phyloP scores from a whole-genome alignment of 2,888 invertebrate species.

The Campaea margaritaria region DNA sequence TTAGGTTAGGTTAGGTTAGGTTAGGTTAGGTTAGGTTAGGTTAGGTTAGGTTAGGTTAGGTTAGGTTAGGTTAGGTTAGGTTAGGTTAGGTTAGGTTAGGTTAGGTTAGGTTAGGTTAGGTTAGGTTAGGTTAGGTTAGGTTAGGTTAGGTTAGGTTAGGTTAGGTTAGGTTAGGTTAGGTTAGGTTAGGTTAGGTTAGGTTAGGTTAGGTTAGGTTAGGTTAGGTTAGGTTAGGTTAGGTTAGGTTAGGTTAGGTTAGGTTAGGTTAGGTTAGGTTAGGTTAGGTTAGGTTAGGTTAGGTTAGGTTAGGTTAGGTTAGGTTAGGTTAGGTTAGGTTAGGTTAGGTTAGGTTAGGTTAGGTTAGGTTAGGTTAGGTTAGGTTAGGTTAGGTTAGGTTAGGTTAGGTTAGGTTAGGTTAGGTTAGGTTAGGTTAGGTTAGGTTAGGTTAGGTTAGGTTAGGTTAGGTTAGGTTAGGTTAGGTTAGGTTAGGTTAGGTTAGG shows the following conservation, averaged over 20 bases:
- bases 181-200: conserved; percentile 17
- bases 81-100: conserved; percentile 16
- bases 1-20: conserved; percentile 17
- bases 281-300: conserved; percentile 17
- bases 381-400: conserved; percentile 15
- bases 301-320: conserved; percentile 8
- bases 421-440: conserved; percentile 22
- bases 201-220: conserved; percentile 17
- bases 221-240: conserved; percentile 17
- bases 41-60: conserved; percentile 17
- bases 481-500: conserved; percentile 19
- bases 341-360: conserved; percentile 12
- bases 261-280: conserved; percentile 17
- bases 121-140: conserved; percentile 17
- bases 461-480: conserved; percentile 22
- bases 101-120: conserved; percentile 17
- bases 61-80: conserved; percentile 17
- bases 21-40: conserved; percentile 17
- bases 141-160: conserved; percentile 17
- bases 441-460: conserved; percentile 22
- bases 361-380: conserved; percentile 15
- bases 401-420: conserved; percentile 16
- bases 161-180: conserved; percentile 17
- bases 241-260: conserved; percentile 17
- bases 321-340: conserved; percentile 6